Base-by-base conservation (phyloP, 2,797 vertebrate species). In the Alfaro cultratus region DNA sequence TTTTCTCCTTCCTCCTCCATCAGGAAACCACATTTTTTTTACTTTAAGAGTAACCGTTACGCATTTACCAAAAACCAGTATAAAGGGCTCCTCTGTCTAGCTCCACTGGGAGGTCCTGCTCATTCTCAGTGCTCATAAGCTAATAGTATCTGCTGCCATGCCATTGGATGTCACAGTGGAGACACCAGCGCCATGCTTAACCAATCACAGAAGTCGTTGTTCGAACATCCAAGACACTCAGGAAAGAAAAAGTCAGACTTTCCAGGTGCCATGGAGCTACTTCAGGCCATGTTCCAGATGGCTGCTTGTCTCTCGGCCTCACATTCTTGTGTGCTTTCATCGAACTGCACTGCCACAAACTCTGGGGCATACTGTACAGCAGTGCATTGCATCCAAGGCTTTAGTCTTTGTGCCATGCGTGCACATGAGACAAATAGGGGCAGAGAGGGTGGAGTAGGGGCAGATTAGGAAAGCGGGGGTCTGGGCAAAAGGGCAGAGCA, bases 41-140 rank as follows among this genome's bases (percentile, higher is more conserved):
- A 80, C 55, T 76, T 82, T 26, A 77, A 47, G 4, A 47, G 68
- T 80, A 67, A 53, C 78, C 43, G 67, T 80, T 70, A 75, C 80
- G 82, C 34, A 45, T 83, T 87, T 86, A 82, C 68, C 18, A 74
- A 73, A 77, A 87, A 84, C 81, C 85, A 91, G 57, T 83, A n/a
- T 49, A 82, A 13, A 94, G 87, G 91, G 84, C 93, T 94, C 90
- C 78, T 95, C 93, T 94, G 94, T 94, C 94, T 93, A 92, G 82
- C 93, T 94, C 95, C 95, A 95, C 95, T 95, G 95, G 85, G 94
- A 95, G 91, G 83, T 93, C 94, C 93, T 90, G 90, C 90, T 85
- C 94, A 95, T 95, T 94, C 93, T 82, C 88, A 72, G 80, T 83
- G 83, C 89, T 87, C 90, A 88, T 86, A 72, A 46, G 87, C 90